Percentiles rank a stretch among this genome's conserved stretches.
Evolutionary conservation across 2,888 invertebrate species (phyloP).

Genomic region (Phyllotreta striolata): DNA sequence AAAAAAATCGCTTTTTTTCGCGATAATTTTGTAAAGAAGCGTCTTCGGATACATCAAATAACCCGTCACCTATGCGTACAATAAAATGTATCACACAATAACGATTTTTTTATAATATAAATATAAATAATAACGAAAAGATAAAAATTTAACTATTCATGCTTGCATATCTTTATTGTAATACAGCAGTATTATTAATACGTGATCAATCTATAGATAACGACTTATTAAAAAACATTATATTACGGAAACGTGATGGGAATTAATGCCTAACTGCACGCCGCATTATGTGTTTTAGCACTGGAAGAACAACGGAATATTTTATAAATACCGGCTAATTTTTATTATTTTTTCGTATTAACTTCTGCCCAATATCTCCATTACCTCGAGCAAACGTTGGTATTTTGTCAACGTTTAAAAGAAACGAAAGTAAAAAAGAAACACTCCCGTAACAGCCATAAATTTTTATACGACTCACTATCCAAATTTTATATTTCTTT

Average conservation of each 20-base stretch:
- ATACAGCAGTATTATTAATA: constrained; percentile 13
- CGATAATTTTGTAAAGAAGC: no score
- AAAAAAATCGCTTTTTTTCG: constrained; percentile 1
- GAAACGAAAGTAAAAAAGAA: constrained; percentile 18
- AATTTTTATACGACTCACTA: constrained; percentile 26
- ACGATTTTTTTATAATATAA: no score
- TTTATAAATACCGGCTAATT: no score
- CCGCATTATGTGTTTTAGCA: neutral
- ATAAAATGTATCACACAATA: no score
- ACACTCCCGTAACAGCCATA: constrained; percentile 21
- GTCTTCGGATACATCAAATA: no score
- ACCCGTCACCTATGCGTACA: no score
- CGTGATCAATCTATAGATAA: constrained; percentile 25
- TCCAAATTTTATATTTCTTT: constrained; percentile 36
- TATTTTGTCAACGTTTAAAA: neutral
- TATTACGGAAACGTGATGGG: constrained; percentile 34
- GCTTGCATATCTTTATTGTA: constrained; percentile 11
- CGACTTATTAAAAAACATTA: constrained; percentile 27
- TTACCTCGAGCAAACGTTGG: no score
- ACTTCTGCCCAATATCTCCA: no score
- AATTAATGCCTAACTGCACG: constrained; percentile 18
- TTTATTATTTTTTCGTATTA: no score
- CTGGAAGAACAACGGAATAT: constrained; percentile 4
- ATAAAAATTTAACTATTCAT: no score
- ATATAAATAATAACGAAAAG: no score